A percentile compares a stretch with the other conserved stretches of the same genome.
phyloP scores from a whole-genome alignment of 2,113 vertebrate species.

The Cryptomyrus ogoouensis region DNA sequence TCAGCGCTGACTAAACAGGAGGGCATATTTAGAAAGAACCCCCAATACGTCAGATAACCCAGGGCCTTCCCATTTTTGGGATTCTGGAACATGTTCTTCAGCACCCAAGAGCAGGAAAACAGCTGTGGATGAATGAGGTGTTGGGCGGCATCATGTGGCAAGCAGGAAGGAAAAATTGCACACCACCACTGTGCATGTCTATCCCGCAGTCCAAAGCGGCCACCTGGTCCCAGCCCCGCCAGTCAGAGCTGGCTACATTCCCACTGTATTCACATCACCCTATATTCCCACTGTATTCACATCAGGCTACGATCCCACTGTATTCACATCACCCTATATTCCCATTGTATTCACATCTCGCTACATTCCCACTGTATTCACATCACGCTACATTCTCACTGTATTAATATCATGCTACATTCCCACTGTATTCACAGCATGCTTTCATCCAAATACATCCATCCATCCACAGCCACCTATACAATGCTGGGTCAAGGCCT shows the following conservation, averaged over 20 bases:
- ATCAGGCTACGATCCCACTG: background rate
- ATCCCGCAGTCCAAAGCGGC: background rate
- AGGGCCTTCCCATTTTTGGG: background rate
- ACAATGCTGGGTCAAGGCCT: background rate
- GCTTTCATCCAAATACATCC: background rate
- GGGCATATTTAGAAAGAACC: background rate
- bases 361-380: too few relatives aligned
- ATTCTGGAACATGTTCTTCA: background rate
- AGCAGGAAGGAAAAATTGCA: background rate
- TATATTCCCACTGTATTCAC: background rate
- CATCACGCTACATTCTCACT: background rate
- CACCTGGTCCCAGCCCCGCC: background rate
- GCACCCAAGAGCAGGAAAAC: background rate
- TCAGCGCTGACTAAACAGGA: background rate
- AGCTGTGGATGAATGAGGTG: too few relatives aligned
- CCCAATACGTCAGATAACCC: background rate
- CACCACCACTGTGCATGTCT: background rate
- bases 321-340: background rate
- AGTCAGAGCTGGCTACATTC: background rate
- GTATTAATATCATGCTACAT: background rate
- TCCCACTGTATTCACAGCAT: background rate
- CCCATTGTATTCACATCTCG: too few relatives aligned
- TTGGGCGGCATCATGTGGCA: too few relatives aligned
- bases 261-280: background rate
- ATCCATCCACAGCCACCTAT: background rate